Base-by-base conservation (phyloP, 2,888 invertebrate species). In the Drosophila mayaguana region DNA sequence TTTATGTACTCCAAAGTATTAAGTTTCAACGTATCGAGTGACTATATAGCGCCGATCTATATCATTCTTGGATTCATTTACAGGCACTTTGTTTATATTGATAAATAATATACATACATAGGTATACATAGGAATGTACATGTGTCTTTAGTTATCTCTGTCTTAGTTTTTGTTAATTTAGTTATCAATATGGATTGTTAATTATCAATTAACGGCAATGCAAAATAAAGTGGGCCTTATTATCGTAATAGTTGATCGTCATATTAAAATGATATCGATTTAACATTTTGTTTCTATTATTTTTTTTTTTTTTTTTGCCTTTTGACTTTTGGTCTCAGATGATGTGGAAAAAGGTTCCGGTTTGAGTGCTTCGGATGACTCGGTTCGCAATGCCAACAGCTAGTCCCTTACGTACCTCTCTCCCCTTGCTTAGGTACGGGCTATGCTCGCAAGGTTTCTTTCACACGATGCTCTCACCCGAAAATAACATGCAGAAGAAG, bases 401-500 rank as follows among this genome's bases (percentile, higher is more conserved):
- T 56, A 28, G 11, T 1, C 6, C 1, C 46, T 46, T 4, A 25
- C 25, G 11, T 28, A 0, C 6, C 55, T 25, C 69, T 63, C 25
- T 14, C 20, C 20, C 25, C 28, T 42, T 60, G 55, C 69, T 28
- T 61, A 20, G 42, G 42, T 36, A 43, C 71, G 40, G 50, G 34
- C 65, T 56, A 40, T 53, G 55, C 55, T 63, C 28, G 46, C 46
- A 80, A 73, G 62, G 66, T 65, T 81, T 80, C 63, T 72, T 82
- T 84, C 85, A 72, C 85, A 84, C 85, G 79, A 73, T 79, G 66
- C 79, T 71, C 64, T 63, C 63, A 61, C 40, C 56, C 40, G n/a
- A 38, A 45, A 56, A 57, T 4, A 28, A 40, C 11, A 3, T 7
- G 22, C 14, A 18, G 3, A 36, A 54, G 32, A 45, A 28, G 43